phyloP scores from a whole-genome alignment of 2,888 invertebrate species.

The Drosophila ustulata region DNA sequence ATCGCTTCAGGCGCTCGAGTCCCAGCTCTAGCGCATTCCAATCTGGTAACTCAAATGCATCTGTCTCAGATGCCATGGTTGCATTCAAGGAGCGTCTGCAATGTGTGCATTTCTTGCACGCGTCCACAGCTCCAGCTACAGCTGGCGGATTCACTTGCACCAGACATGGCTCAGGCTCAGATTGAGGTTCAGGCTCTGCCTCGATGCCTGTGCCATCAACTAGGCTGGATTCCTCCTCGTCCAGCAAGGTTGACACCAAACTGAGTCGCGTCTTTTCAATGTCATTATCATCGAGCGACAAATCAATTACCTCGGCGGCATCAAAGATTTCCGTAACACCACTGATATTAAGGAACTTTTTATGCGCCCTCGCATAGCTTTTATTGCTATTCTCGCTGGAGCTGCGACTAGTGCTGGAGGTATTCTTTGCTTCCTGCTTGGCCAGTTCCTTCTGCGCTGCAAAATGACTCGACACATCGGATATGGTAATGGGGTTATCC shows the following conservation, averaged over 20 bases:
- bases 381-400: conserved; percentile 49
- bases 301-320: conserved; percentile 16
- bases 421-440: conserved; percentile 17
- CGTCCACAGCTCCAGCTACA: conserved; percentile 29
- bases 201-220: not conserved
- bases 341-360: conserved; percentile 50
- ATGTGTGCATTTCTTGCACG: conserved; percentile 66
- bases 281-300: conserved; percentile 27
- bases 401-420: conserved; percentile 29
- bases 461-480: conserved; percentile 71
- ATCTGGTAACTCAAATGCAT: conserved; percentile 62
- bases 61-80: conserved; percentile 2
- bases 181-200: conserved; percentile 1
- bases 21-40: conserved; percentile 33
- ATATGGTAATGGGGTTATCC: conserved; percentile 73
- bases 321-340: conserved; percentile 57
- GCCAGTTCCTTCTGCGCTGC: conserved; percentile 34
- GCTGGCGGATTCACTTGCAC: conserved; percentile 24
- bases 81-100: conserved; percentile 59
- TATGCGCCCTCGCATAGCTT: conserved; percentile 31
- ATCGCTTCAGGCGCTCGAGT: conserved; percentile 45
- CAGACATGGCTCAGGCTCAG: conserved; percentile 37
- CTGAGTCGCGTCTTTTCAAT: conserved; percentile 67
- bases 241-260: conserved; percentile 66
- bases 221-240: conserved; percentile 43